Evolutionary conservation across 2,888 invertebrate species (phyloP), one percentile per base, ranked within the genome.

Genomic region (Seira ritae): DNA sequence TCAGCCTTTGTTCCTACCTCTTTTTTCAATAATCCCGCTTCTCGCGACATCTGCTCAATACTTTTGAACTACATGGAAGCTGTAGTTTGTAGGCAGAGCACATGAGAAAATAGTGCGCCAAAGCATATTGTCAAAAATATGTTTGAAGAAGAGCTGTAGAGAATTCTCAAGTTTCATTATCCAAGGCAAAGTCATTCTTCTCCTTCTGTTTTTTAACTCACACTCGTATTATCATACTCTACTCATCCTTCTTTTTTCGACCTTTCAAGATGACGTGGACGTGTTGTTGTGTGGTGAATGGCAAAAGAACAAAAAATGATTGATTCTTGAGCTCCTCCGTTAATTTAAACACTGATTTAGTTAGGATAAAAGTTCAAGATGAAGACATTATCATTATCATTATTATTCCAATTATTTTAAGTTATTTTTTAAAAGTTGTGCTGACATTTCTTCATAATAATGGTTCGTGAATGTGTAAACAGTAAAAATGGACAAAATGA

Each of bases 71-170:
- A n/a, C n/a, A n/a, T n/a, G n/a, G n/a, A n/a, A n/a, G n/a, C n/a
- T n/a, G n/a, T n/a, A n/a, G n/a, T 31, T 8, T 8, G 8, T 4
- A 31, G 31, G 31, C 31, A 31, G 8, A 31, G 2, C 31, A 31
- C 31, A 31, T 31, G 31, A 71, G 3, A 15, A 20, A 55, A 31
- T 24, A 37, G n/a, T 60, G 71, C 76, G 81, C 19, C 17, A 81
- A 81, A 1, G 19, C 76, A 71, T 60, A 70, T 81, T 68, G 76
- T 67, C 70, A 66, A 65, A 67, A 76, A 71, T 71, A 17, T 68
- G 67, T 50, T 55, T 55, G 12, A 15, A 55, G 6, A 12, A 42
- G 42, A 8, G 42, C 6, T 42, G 6, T 12, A 8, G 42, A 31
- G 31, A 31, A 31, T 55, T 55, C 17, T 55, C 12, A 1, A 3